Evolutionary conservation across 2,113 vertebrate genomes (phyloP).

Genomic region (Dunckerocampus dactyliophorus): DNA sequence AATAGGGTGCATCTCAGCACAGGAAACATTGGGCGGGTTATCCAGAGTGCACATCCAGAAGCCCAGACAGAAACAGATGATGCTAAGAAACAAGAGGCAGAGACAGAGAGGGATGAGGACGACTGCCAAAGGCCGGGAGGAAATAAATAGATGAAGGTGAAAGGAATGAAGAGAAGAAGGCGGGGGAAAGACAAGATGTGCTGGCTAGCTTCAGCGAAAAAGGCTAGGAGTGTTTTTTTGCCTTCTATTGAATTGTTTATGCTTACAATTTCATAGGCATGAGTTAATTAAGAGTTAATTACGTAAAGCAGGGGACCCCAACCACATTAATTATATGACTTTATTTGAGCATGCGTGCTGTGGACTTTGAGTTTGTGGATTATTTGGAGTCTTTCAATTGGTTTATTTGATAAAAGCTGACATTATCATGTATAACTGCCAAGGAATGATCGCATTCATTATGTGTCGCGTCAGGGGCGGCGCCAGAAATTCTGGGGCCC

Average conservation of each 20-base stretch:
- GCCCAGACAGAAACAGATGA: constrained; percentile 61
- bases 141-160: constrained; percentile 29
- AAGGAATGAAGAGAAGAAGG: constrained; percentile 14
- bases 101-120: constrained; percentile 17
- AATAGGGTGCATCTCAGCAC: constrained; percentile 68
- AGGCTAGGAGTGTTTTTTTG: neutral
- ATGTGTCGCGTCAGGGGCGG: too few relatives aligned
- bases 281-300: neutral
- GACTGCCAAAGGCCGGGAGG: constrained; percentile 15
- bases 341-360: too few relatives aligned
- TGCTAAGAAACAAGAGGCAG: constrained; percentile 34
- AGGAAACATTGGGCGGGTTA: constrained; percentile 68
- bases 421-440: too few relatives aligned
- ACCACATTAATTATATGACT: too few relatives aligned
- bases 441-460: too few relatives aligned
- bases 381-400: too few relatives aligned
- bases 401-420: too few relatives aligned
- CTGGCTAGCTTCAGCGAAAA: neutral
- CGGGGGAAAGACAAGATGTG: constrained; percentile 1
- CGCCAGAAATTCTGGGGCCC: too few relatives aligned
- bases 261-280: neutral
- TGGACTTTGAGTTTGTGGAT: too few relatives aligned
- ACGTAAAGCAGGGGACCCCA: too few relatives aligned
- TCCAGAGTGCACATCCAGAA: constrained; percentile 75
- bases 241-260: neutral